Base-by-base conservation (phyloP, 2,113 vertebrate species). In the Craseonycteris thonglongyai region DNA sequence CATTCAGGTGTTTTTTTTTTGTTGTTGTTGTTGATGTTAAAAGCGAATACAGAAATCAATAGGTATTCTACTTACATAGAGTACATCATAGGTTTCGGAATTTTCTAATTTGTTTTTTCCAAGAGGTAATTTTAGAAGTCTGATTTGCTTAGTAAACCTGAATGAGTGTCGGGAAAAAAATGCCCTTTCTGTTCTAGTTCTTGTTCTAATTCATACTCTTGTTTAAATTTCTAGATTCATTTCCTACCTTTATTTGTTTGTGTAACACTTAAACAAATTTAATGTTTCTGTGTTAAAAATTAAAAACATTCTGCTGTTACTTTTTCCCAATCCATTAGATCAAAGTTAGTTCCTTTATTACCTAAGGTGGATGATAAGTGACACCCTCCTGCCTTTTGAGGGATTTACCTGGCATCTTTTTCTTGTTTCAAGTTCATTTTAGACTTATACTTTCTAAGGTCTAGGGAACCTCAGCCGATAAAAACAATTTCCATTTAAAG, bases 221-320 rank as follows among this genome's bases (percentile, higher is more conserved):
- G n/a, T 63, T 92, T 33, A 80, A 95, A 65, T 96, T 93, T 47
- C 59, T 93, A 72, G 59, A 85, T 89, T 95, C 90, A 92, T 91
- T 93, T 97, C 33, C 71, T 92, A 72, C n/a, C 28, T 94, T 96
- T 95, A 51, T 94, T 94, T 97, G 87, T 97, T 98, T 97, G 93
- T 65, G 19, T 92, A 96, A 81, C 33, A 16, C 80, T 96, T 75
- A 65, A 95, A 80, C 66, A 47, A 90, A 95, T 97, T 83, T 85
- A 80, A 47, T 93, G 87, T 82, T 88, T 59, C 9, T 80, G 30
- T 71, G 16, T 91, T 71, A 30, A 51, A 19, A 4, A 66, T 83
- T 78, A 76, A 66, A 56, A 76, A 51, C 14, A n/a, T 59, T 88
- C 90, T 91, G 90, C 51, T 74, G 54, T 54, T 97, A 97, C 92